phyloP scores from a whole-genome alignment of 2,797 vertebrate genomes.

The Smutsia temminckii region DNA sequence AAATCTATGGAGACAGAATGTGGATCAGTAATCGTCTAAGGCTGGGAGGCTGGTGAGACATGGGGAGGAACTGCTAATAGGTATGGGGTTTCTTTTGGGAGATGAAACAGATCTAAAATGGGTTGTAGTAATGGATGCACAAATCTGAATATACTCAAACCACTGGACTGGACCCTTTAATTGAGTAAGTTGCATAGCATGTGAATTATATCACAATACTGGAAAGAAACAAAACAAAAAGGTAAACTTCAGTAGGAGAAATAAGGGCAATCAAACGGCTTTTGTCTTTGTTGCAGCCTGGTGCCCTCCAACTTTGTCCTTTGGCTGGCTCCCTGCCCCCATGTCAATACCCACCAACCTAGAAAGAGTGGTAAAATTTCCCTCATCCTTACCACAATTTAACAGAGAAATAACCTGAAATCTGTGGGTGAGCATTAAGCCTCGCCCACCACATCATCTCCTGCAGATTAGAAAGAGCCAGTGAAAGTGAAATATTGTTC shows the following conservation, averaged over 20 bases:
- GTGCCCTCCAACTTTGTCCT: neutral
- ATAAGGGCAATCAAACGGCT: neutral
- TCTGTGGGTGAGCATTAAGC: conserved; percentile 11
- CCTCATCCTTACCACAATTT: neutral
- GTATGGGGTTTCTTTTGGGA: neutral
- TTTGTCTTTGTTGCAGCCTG: neutral
- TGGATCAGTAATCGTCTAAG: neutral
- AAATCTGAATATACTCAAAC: neutral
- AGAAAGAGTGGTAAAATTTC: neutral
- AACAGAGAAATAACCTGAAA: conserved; percentile 69
- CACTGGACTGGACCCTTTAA: neutral
- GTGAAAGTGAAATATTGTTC: conserved; percentile 69
- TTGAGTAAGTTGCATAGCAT: neutral
- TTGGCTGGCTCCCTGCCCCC: neutral
- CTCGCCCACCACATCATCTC: conserved; percentile 45
- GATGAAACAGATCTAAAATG: neutral
- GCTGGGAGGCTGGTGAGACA: neutral
- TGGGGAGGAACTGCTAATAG: neutral
- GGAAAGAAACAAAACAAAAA: neutral
- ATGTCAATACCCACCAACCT: neutral
- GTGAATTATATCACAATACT: neutral
- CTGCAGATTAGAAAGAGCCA: conserved; percentile 36
- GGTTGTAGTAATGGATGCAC: neutral
- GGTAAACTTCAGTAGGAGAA: neutral
- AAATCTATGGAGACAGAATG: neutral